Base-by-base conservation (phyloP, 2,888 invertebrate species). In the Erpobdella octoculata region DNA sequence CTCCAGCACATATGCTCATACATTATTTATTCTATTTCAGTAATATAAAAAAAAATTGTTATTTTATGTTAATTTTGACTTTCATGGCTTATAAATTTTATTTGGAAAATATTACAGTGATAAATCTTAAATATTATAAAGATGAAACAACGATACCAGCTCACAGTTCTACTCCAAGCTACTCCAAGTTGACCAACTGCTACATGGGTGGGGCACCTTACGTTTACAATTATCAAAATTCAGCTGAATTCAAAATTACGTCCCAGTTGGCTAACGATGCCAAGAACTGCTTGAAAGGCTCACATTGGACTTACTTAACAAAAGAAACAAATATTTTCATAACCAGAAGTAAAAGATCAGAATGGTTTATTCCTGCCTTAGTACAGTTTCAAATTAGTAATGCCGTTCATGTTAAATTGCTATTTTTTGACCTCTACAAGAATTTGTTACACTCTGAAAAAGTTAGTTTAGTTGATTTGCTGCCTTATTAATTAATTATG, bases 191-290 rank as follows among this genome's bases (percentile, higher is more conserved):
- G n/a, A n/a, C n/a, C n/a, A 53, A 53, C 53, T 53, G 53, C 46
- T 46, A 28, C 5, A 15, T n/a, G 15, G 33, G 28, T 33, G 31
- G 48, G n/a, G 58, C 48, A 58, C 53, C 35, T 5, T 69, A 69
- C 36, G n/a, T 35, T 21, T 69, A 53, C 58, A 69, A 58, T 31
- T 69, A 33, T 58, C 18, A 8, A 31, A 33, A 69, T 18, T 33
- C 33, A 1, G 53, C 33, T 9, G 69, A 69, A 25, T 69, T 69
- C 58, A 69, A 25, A 12, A 48, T 69, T n/a, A 46, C 48, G 21
- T 33, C 58, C 4, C 21, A 69, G 12, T 15, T 15, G 9, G 15
- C 33, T 6, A 35, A 33, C 12, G 37, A 69, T 28, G 37, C 46
- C 33, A 36, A 58, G 31, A 31, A 18, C n/a, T 12, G 46, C 5